Evolutionary conservation across 2,113 vertebrate species (phyloP), one percentile per base, ranked within the genome.

Genomic region (Oreochromis aureus): DNA sequence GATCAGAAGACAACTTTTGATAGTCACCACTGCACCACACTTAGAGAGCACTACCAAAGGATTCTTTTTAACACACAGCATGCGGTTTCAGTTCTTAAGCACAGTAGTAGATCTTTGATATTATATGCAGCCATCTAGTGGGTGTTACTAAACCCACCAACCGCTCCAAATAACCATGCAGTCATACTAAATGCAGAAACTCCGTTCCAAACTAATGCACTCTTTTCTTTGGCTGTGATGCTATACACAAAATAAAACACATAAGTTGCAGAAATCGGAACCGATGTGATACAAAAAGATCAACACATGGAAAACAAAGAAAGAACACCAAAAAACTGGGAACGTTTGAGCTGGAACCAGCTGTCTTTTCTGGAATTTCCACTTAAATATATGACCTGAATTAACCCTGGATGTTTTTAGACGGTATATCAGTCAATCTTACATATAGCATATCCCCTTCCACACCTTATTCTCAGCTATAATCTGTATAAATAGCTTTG

Each of bases 401-500:
- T 53, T 12, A 53, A 36, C 10, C 6, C 13, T 51, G 41, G 6
- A n/a, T 58, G 10, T 53, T 71, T 82, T 54, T 16, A 55, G 11
- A 83, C 4, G 1, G 1, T 55, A 71, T 61, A 71, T 69, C 34
- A 22, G 34, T 90, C 69, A 22, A 3, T 79, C 71, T 34, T 44
- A 19, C 16, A 56, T 51, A 73, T 73, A 83, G 12, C 48, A 8
- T 24, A 10, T 80, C 32, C 80, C 22, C 27, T 48, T 76, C 39
- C 44, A 12, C 89, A 93, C 88, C 30, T 71, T 83, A 90, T 89
- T 91, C 89, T 89, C 81, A 84, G 66, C 71, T 87, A 30, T 88
- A 91, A 92, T 86, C 82, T 92, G 85, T 92, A 89, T 89, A 89
- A 91, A 93, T 90, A 89, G 81, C 86, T 89, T 89, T 88, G 55